Base-by-base conservation (phyloP, 2,113 vertebrate genomes). In the Ancistrus triradiatus region DNA sequence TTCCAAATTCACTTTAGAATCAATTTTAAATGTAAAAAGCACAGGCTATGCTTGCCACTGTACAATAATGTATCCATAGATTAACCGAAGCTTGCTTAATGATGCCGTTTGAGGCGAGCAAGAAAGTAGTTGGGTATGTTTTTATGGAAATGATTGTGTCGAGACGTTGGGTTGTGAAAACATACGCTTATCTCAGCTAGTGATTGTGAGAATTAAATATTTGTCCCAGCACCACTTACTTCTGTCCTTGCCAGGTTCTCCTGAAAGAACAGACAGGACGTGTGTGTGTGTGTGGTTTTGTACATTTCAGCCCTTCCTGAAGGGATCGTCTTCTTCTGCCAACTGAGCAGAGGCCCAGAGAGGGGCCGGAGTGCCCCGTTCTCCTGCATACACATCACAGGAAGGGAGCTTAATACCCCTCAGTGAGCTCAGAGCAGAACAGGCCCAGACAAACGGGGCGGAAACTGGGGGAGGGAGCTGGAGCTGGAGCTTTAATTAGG, bases 331-430 rank as follows among this genome's bases (percentile, higher is more conserved):
- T 69, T 76, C 74, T 70, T 66, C 63, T 63, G 59, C 80, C 73
- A 80, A 73, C 65, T 75, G 75, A 38, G 63, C 46, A 35, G 78
- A 79, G 83, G 83, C 84, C 86, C 82, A 62, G 72, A 59, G 68
- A 74, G 59, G 76, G 74, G 69, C 44, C 50, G 74, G 66, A 80
- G n/a, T n/a, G n/a, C n/a, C n/a, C n/a, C n/a, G 71, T 64, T 68
- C 59, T 64, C 50, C 64, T 46, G 38, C 51, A 55, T 61, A 65
- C 46, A 52, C 73, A 58, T 67, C 59, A 42, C 53, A 75, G 70
- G 70, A 68, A 66, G 56, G 69, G 63, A 64, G 72, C 68, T 53
- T 49, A 66, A 74, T 68, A 69, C 68, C 68, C 44, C 64, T 57
- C 24, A 65, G 35, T 37, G 18, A 60, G 66, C 42, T 37, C 19